Base-by-base conservation (phyloP, 2,888 invertebrate species). In the Trachelus troglodyta region DNA sequence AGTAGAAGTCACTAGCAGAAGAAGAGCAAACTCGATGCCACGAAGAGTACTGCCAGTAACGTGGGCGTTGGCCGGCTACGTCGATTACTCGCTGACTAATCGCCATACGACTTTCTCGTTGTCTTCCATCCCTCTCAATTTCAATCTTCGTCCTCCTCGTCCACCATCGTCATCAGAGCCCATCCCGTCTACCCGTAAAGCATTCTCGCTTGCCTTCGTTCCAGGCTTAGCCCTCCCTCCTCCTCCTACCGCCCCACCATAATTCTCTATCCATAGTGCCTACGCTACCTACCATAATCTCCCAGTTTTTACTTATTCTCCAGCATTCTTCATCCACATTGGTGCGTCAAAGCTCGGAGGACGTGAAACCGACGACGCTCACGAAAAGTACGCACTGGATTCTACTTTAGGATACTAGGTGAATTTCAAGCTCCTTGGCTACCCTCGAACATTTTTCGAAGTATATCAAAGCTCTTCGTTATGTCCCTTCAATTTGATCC, bases 21-120 rank as follows among this genome's bases (percentile, higher is more conserved):
- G 56, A 56, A 23, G 23, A 56, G 56, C 56, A 9, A 1, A 15
- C 56, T 30, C 40, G 34, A 34, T 34, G 37, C 69, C 40, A 56
- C 37, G 35, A 68, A 33, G 33, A 12, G 40, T 69, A 34, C 37
- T 34, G 69, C 2, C 12, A 37, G 71, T 40, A 35, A 37, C 35
- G 77, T 77, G 79, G 79, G 76, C 77, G 69, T 74, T 56, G 23
- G 69, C 73, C 34, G 68, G 35, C 68, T 30, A 37, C 69, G 74
- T 69, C 74, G 74, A 74, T 77, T 69, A 69, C 30, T 37, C 74
- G 77, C 74, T 75, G 69, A 69, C 77, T 74, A 79, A 77, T 76
- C 69, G 71, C 79, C 34, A 74, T 75, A 69, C 40, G 69, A 56
- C 56, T 74, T 37, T 73, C 76, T 76, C 37, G 40, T 69, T 68